These are phyloP conservation scores for Pangasius krempfi DNA, from an alignment of 2,797 vertebrate species.

Conservation along the genomic window DNA sequence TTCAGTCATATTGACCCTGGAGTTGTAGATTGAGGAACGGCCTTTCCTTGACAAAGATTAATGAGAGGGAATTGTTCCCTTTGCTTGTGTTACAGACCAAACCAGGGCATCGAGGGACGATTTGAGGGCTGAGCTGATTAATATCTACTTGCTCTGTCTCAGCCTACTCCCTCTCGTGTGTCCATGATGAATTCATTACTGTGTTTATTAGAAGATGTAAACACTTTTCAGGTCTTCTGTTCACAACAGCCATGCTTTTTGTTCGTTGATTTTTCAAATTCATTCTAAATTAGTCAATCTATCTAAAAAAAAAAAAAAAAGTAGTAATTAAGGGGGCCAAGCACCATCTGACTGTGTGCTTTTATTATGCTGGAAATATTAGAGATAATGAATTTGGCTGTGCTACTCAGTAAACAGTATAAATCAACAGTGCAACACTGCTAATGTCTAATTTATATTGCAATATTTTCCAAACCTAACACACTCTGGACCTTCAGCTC, in stretches of 20 bases:
- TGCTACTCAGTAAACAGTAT: background rate
- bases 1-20: constrained; percentile 22
- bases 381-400: background rate
- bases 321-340: background rate
- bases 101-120: constrained; percentile 15
- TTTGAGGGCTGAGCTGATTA: constrained; percentile 25
- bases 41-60: constrained; percentile 31
- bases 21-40: constrained; percentile 32
- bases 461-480: background rate
- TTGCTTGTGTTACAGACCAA: constrained; percentile 39
- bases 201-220: background rate
- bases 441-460: background rate
- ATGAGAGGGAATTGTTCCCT: constrained; percentile 37
- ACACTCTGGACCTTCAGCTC: background rate
- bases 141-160: constrained; percentile 20
- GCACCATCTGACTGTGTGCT: background rate
- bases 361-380: background rate
- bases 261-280: background rate
- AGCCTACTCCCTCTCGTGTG: background rate
- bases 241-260: background rate
- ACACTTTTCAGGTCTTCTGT: background rate
- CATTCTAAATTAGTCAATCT: no score
- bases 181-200: constrained; percentile 25
- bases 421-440: background rate
- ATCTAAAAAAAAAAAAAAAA: background rate